These are phyloP conservation scores for Drosophila lowei DNA, from an alignment of 1,140 invertebrate species.

Conservation along the genomic window DNA sequence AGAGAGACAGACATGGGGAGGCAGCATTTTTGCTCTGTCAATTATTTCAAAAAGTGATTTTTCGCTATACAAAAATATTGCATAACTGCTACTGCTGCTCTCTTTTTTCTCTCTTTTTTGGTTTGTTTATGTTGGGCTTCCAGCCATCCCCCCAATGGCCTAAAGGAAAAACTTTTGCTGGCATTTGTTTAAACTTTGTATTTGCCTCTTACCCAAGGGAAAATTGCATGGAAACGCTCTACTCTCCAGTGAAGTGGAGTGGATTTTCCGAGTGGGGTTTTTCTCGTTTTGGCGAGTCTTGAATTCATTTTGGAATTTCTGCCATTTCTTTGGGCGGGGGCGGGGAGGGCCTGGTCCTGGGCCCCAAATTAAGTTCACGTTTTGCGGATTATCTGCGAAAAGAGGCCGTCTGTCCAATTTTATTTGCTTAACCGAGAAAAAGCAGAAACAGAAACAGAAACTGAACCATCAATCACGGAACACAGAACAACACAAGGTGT, in stretches of 20 bases:
- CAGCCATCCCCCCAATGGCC: background rate
- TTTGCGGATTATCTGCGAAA: conserved; percentile 32
- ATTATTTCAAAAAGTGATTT: conserved; percentile 59
- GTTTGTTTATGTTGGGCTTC: too few species aligned
- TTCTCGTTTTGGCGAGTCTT: conserved; percentile 10
- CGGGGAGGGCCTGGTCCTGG: background rate
- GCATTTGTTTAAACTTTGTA: conserved; percentile 51
- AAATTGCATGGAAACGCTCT: conserved; percentile 30
- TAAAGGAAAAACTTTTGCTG: conserved; percentile 48
- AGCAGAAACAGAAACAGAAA: conserved; percentile 10
- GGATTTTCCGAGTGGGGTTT: conserved; percentile 22
- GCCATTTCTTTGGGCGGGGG: conserved; percentile 6
- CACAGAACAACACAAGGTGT: conserved; percentile 3
- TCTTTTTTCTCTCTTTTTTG: conserved; percentile 10
- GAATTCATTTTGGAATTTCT: conserved; percentile 18
- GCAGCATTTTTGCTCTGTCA: conserved; percentile 42
- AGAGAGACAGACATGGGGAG: too few species aligned
- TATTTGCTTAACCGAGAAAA: conserved; percentile 35
- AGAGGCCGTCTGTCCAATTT: conserved; percentile 22
- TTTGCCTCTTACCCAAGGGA: background rate
- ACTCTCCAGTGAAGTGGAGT: conserved; percentile 1
- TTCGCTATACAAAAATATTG: conserved; percentile 45
- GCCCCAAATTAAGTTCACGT: conserved; percentile 19
- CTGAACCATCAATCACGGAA: conserved; percentile 33
- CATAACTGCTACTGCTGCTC: conserved; percentile 43